Evolutionary conservation across 2,113 vertebrate genomes (phyloP).

Genomic region (Percina caprodes): DNA sequence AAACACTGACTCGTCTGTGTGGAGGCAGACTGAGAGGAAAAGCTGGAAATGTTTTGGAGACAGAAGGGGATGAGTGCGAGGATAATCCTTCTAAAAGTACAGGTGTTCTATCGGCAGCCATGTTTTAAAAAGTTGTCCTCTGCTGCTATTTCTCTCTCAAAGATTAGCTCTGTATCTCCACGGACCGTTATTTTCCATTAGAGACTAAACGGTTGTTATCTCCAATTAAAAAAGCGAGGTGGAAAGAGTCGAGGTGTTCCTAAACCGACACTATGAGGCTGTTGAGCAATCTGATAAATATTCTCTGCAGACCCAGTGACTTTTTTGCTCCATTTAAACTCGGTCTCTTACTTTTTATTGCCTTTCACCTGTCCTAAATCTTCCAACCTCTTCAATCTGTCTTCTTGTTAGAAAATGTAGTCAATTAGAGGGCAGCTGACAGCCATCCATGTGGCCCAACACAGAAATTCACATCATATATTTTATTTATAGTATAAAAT

Average conservation of each 20-base stretch:
- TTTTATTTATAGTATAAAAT: no score
- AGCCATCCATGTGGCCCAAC: background rate
- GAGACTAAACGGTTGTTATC: conserved; percentile 60
- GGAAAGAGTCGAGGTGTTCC: conserved; percentile 1
- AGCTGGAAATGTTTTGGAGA: conserved; percentile 6
- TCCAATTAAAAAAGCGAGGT: conserved; percentile 30
- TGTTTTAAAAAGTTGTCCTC: conserved; percentile 54
- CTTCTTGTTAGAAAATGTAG: background rate
- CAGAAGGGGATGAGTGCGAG: background rate
- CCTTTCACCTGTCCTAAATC: no score
- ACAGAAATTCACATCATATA: background rate
- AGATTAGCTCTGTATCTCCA: conserved; percentile 59
- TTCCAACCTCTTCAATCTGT: background rate
- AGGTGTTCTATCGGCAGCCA: conserved; percentile 19
- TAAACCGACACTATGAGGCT: background rate
- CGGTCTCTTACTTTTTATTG: conserved; percentile 1
- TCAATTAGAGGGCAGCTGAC: background rate
- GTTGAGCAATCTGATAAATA: conserved; percentile 24
- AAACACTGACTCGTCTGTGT: conserved; percentile 10
- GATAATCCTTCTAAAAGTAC: conserved; percentile 40
- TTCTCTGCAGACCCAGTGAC: conserved; percentile 25
- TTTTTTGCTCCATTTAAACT: conserved; percentile 4
- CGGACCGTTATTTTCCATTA: conserved; percentile 54
- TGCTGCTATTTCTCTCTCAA: conserved; percentile 23
- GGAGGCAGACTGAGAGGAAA: conserved; percentile 26